Evolutionary conservation across 1,140 invertebrate genomes (phyloP).

Genomic region (Drosophila truncata): DNA sequence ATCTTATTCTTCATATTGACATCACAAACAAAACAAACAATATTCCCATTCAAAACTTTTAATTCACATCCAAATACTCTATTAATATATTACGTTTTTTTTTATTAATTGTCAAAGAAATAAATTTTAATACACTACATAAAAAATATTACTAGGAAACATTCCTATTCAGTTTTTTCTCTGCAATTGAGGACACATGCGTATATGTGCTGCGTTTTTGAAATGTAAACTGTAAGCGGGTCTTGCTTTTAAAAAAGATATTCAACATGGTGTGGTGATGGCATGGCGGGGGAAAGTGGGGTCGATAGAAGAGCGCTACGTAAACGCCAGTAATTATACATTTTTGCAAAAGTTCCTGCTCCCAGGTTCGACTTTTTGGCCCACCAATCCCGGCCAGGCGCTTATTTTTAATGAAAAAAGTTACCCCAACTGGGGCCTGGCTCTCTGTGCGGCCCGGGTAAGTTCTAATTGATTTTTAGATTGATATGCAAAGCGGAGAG

Average conservation of each 20-base stretch:
- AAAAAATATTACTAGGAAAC: neutral
- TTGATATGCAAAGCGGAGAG: slow-evolving; percentile 59
- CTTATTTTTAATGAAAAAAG: slow-evolving; percentile 68
- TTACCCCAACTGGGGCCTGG: slow-evolving; percentile 33
- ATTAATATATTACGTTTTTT: neutral
- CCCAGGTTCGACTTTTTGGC: slow-evolving; percentile 43
- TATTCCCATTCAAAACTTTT: neutral
- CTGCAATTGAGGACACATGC: slow-evolving; percentile 13
- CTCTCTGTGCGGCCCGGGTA: slow-evolving; percentile 39
- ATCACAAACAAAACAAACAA: too few relatives aligned
- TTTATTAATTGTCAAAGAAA: neutral
- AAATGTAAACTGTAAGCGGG: slow-evolving; percentile 63
- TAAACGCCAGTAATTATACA: slow-evolving; percentile 66
- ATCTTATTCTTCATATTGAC: too few relatives aligned
- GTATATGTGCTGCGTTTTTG: slow-evolving; percentile 36
- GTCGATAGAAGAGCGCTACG: slow-evolving; percentile 21
- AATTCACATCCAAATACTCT: neutral
- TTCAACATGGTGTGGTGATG: slow-evolving; percentile 36
- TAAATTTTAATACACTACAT: too few relatives aligned
- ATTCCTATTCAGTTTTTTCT: neutral
- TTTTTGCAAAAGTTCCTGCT: slow-evolving; percentile 52
- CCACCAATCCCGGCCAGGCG: slow-evolving; percentile 47
- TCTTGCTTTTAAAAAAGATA: slow-evolving; percentile 60
- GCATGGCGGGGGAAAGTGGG: neutral
- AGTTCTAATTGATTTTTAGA: slow-evolving; percentile 68